These are phyloP conservation scores for Etheostoma nigrum DNA, from an alignment of 2,797 vertebrate genomes.

Conservation along the genomic window DNA sequence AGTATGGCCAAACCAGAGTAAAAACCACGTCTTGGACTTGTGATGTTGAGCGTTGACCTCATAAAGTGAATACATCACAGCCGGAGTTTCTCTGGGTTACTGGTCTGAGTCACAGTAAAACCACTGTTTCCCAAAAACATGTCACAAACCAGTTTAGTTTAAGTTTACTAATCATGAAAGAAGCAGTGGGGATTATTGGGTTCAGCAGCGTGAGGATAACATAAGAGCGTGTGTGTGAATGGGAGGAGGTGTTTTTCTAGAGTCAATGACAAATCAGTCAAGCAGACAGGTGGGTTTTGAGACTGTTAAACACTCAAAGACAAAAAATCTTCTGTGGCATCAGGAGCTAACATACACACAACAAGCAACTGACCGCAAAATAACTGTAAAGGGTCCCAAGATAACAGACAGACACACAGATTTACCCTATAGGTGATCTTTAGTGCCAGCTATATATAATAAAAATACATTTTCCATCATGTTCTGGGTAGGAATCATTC, in stretches of 20 bases:
- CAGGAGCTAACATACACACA: slow-evolving; percentile 14
- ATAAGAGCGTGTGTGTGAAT: background rate
- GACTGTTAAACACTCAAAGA: slow-evolving; percentile 14
- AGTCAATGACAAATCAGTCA: slow-evolving; percentile 57
- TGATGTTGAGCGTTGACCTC: background rate
- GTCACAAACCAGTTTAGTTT: slow-evolving; percentile 28
- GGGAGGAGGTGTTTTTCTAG: slow-evolving; percentile 32
- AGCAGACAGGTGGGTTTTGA: slow-evolving; percentile 22
- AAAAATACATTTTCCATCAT: no score
- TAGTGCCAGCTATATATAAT: no score
- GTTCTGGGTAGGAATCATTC: no score
- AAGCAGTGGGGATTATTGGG: slow-evolving; percentile 27
- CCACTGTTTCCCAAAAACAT: slow-evolving; percentile 25
- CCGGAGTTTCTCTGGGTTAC: slow-evolving; percentile 24
- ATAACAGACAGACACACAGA: background rate
- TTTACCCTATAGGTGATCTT: background rate
- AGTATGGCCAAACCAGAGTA: slow-evolving; percentile 11
- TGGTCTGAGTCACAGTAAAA: slow-evolving; percentile 48
- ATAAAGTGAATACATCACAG: slow-evolving; percentile 10
- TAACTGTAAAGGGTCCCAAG: background rate
- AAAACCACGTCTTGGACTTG: background rate
- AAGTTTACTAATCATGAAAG: slow-evolving; percentile 17
- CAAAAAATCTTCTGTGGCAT: slow-evolving; percentile 26
- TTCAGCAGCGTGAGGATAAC: background rate
- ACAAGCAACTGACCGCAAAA: background rate